Conservation (phyloP, 2,888 invertebrate genomes). For the Altica lythri region DNA sequence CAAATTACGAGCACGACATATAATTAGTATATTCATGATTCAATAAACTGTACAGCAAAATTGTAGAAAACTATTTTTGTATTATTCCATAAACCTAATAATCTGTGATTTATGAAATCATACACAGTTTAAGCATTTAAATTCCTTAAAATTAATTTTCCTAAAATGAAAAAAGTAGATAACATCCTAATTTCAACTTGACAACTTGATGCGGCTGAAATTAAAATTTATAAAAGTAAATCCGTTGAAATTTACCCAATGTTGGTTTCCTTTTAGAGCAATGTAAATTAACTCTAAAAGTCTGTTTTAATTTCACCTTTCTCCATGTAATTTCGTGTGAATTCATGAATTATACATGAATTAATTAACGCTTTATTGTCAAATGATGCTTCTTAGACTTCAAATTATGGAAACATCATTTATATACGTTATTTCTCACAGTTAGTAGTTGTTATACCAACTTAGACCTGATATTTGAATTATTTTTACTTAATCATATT, state of each 20-base stretch:
- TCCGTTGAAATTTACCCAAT: constrained; percentile 27
- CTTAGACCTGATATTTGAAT: constrained; percentile 10
- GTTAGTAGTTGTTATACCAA: constrained; percentile 7
- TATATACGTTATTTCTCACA: background rate
- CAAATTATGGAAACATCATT: constrained; percentile 2
- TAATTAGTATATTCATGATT: no score
- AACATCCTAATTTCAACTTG: background rate
- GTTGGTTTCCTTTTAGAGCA: constrained; percentile 33
- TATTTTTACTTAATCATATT: constrained; percentile 7
- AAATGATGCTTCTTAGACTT: constrained; percentile 15
- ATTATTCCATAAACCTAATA: no score
- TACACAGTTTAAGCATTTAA: no score
- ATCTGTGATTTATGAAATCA: no score
- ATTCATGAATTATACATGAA: constrained; percentile 40
- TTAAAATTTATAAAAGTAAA: constrained; percentile 12
- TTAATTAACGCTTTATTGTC: constrained; percentile 34
- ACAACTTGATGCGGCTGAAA: constrained; percentile 5
- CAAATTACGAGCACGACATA: no score
- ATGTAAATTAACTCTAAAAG: constrained; percentile 36
- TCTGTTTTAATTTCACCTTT: constrained; percentile 40
- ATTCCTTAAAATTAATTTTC: background rate
- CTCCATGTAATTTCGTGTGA: constrained; percentile 38
- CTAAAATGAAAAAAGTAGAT: background rate
- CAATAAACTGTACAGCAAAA: no score
- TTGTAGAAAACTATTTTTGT: no score